phyloP scores from a whole-genome alignment of 1,140 invertebrate genomes.

The Halesus radiatus region DNA sequence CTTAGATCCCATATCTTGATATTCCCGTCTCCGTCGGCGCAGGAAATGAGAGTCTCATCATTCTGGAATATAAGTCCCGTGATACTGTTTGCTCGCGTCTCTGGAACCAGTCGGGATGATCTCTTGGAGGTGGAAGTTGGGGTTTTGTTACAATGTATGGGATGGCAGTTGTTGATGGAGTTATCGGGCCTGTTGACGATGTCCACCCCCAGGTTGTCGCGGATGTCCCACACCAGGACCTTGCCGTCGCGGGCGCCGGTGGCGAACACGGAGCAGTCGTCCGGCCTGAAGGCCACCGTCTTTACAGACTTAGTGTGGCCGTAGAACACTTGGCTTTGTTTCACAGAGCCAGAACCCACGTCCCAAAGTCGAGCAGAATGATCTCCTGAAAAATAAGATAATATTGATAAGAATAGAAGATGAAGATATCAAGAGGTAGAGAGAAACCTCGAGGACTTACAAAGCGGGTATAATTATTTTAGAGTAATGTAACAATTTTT shows the following conservation, averaged over 20 bases:
- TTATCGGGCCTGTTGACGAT: constrained; percentile 73
- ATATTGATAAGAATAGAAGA: not conserved
- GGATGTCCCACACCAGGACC: constrained; percentile 87
- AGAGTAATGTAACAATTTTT: no score
- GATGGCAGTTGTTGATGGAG: constrained; percentile 75
- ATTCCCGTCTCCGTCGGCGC: constrained; percentile 85
- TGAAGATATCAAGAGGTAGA: not conserved
- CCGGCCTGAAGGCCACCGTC: constrained; percentile 78
- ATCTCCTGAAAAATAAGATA: constrained; percentile 73
- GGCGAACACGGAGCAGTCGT: constrained; percentile 83
- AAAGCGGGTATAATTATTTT: no score
- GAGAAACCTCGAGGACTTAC: no score
- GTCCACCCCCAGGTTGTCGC: constrained; percentile 69
- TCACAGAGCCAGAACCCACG: constrained; percentile 64
- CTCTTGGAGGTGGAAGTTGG: constrained; percentile 67
- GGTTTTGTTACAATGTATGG: constrained; percentile 65
- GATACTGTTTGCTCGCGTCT: constrained; percentile 74
- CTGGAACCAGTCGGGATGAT: constrained; percentile 59
- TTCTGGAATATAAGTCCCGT: constrained; percentile 86
- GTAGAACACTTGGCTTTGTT: constrained; percentile 73
- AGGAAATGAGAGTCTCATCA: constrained; percentile 81
- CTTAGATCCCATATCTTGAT: constrained; percentile 92
- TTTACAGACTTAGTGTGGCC: constrained; percentile 86
- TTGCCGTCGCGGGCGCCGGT: constrained; percentile 88
- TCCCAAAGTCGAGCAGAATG: constrained; percentile 85